Percentiles rank a stretch among this genome's conserved stretches.
These are phyloP conservation scores for Empis livida DNA, from an alignment of 2,888 invertebrate species.

Conservation along the genomic window DNA sequence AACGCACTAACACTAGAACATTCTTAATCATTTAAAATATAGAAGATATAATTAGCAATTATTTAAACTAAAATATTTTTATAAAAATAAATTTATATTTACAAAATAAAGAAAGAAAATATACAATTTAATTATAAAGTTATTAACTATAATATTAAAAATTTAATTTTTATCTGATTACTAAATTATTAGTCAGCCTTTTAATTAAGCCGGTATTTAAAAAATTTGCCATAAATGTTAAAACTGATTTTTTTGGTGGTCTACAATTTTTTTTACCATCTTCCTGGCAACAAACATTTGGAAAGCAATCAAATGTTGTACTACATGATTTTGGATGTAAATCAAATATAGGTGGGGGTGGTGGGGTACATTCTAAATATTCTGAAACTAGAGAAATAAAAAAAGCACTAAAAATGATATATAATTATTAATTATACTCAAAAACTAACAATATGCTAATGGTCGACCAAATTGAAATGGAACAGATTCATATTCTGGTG, in stretches of 20 bases:
- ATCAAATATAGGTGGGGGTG: constrained; percentile 54
- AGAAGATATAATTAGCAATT: too few species aligned
- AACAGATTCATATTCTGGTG: constrained; percentile 46
- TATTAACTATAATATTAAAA: too few species aligned
- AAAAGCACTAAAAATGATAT: constrained; percentile 26
- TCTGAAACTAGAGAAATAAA: constrained; percentile 36
- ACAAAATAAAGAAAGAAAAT: too few species aligned
- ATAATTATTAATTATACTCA: not conserved
- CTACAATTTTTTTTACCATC: constrained; percentile 57
- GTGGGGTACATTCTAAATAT: constrained; percentile 60
- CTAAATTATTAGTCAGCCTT: constrained; percentile 32
- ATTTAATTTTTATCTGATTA: constrained; percentile 18
- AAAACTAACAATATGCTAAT: constrained; percentile 47
- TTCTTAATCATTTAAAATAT: too few species aligned
- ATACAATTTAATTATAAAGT: too few species aligned
- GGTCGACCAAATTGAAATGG: constrained; percentile 49
- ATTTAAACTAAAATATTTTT: too few species aligned
- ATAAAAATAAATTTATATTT: too few species aligned
- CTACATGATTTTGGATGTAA: constrained; percentile 57
- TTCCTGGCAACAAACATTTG: constrained; percentile 68
- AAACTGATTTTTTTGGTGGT: constrained; percentile 56
- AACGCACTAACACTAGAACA: too few species aligned
- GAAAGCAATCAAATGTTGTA: constrained; percentile 61
- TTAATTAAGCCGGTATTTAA: constrained; percentile 34
- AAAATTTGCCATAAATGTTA: constrained; percentile 48